Conservation (phyloP, 2,113 vertebrate species). For the Oxyura jamaicensis region DNA sequence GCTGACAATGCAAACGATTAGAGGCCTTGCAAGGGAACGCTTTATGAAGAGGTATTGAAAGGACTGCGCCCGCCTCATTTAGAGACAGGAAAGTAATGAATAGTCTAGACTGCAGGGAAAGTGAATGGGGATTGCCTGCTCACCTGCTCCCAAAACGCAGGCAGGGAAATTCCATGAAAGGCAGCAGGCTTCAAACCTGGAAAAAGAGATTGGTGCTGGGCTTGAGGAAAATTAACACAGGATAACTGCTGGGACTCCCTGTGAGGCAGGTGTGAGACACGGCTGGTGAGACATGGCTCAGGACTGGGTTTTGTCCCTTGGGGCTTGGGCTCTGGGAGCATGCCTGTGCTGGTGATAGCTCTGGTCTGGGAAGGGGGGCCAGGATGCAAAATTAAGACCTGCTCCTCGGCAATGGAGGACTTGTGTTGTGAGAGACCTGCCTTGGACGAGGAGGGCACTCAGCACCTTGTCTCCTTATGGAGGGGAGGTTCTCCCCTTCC, state of each 20-base stretch:
- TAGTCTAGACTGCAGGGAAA: constrained; percentile 69
- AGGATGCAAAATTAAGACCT: background rate
- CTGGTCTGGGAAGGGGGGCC: background rate
- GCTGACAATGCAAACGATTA: constrained; percentile 69
- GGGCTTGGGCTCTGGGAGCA: background rate
- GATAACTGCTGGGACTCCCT: background rate
- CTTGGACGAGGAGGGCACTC: fast-evolving
- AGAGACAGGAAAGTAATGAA: constrained; percentile 64
- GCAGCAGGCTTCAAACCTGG: constrained; percentile 30
- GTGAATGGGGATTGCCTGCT: constrained; percentile 56
- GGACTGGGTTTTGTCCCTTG: background rate
- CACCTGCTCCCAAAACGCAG: constrained; percentile 42
- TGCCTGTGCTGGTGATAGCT: background rate
- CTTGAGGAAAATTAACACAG: background rate
- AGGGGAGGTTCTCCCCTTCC: background rate
- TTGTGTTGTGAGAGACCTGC: background rate
- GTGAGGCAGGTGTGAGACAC: background rate
- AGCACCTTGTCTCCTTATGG: fast-evolving
- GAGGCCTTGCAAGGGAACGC: constrained; percentile 56
- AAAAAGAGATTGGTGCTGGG: constrained; percentile 22
- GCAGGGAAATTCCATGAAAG: constrained; percentile 44
- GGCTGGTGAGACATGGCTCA: background rate
- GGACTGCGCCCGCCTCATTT: constrained; percentile 50
- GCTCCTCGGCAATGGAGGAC: background rate
- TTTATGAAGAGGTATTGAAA: constrained; percentile 66